Evolutionary conservation across 2,113 vertebrate genomes (phyloP).

Genomic region (Paracyprichromis sp.): DNA sequence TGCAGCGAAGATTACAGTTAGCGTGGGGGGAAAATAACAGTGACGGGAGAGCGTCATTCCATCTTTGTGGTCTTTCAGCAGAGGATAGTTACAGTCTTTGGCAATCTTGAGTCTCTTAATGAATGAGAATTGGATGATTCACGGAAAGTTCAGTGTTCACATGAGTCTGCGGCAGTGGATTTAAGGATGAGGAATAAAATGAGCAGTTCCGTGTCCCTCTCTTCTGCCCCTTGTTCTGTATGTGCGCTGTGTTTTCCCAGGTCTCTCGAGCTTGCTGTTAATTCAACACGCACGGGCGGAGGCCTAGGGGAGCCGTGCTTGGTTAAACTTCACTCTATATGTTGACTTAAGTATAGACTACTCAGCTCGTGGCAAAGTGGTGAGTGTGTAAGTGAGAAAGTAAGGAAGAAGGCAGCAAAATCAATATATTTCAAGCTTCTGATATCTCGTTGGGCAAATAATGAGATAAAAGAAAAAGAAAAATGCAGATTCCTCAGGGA

Average conservation of each 20-base stretch:
- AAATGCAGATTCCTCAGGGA: neutral
- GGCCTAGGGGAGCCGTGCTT: slow-evolving; percentile 16
- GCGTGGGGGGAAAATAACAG: neutral
- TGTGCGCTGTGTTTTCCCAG: neutral
- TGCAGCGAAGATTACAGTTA: slow-evolving; percentile 11
- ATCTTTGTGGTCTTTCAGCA: neutral
- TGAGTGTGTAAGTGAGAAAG: neutral
- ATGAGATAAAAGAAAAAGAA: neutral
- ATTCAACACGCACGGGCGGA: neutral
- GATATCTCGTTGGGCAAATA: neutral
- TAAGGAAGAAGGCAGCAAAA: neutral
- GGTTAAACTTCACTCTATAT: slow-evolving; percentile 1
- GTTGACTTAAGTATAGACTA: slow-evolving; percentile 12
- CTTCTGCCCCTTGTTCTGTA: neutral
- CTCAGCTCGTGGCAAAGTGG: neutral
- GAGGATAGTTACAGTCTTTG: neutral
- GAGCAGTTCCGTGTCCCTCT: neutral
- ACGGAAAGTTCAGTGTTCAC: neutral
- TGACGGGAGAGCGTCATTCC: slow-evolving; percentile 1
- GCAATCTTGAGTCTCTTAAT: neutral
- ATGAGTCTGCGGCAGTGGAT: neutral
- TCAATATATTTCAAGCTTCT: neutral
- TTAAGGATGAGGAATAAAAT: neutral
- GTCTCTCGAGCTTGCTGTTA: neutral
- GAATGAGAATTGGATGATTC: neutral